Percentiles rank a stretch among this genome's conserved stretches.
Conservation (phyloP, 2,797 vertebrate genomes). For the Odontamblyopus rebecca region DNA sequence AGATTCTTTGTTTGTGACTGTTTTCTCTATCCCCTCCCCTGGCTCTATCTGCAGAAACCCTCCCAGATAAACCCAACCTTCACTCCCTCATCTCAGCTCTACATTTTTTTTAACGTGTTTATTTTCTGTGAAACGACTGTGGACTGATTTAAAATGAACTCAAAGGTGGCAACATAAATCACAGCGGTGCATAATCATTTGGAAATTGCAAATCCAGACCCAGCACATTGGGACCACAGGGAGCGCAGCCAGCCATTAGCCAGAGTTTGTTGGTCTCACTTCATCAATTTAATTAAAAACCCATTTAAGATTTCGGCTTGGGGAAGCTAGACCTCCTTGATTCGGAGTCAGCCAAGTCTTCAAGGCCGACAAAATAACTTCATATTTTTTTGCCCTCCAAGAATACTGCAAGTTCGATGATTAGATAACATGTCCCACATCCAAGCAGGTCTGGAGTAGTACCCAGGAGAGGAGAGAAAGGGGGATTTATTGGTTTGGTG, state of each 20-base stretch:
- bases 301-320: constrained; percentile 61
- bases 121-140: constrained; percentile 34
- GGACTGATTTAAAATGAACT: constrained; percentile 50
- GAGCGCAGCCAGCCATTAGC: constrained; percentile 64
- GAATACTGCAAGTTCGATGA: constrained; percentile 39
- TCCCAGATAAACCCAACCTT: constrained; percentile 43
- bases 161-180: constrained; percentile 63
- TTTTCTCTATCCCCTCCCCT: constrained; percentile 38
- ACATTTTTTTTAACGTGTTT: constrained; percentile 22
- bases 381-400: constrained; percentile 26
- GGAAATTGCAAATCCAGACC: constrained; percentile 59
- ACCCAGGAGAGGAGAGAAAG: constrained; percentile 19
- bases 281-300: constrained; percentile 78
- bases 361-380: constrained; percentile 50
- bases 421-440: constrained; percentile 34
- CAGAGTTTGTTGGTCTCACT: constrained; percentile 71
- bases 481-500: constrained; percentile 38
- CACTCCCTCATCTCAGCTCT: constrained; percentile 27
- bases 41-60: constrained; percentile 47
- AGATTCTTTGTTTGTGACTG: constrained; percentile 41
- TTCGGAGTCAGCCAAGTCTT: constrained; percentile 40
- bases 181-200: constrained; percentile 64
- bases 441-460: constrained; percentile 27
- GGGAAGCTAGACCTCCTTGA: constrained; percentile 30
- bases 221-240: constrained; percentile 63